Conservation (phyloP, 2,888 invertebrate species). For the Epiperipatus broadwayi region DNA sequence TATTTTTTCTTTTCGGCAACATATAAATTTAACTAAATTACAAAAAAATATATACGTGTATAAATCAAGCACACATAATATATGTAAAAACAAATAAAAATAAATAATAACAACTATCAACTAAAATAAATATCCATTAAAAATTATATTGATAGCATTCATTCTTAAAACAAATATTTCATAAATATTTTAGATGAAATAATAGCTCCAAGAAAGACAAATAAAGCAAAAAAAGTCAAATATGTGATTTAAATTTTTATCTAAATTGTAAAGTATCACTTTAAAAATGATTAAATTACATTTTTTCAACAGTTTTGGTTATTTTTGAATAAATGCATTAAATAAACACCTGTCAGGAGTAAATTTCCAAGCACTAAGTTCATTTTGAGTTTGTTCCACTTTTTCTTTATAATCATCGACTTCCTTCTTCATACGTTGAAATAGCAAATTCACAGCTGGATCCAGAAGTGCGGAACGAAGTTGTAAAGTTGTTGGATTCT, state of each 20-base stretch:
- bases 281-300: not conserved
- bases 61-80: too few relatives aligned
- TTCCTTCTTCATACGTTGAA: slow-evolving; percentile 75
- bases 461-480: slow-evolving; percentile 68
- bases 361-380: slow-evolving; percentile 95
- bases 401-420: slow-evolving; percentile 68
- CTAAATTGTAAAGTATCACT: slow-evolving; percentile 1
- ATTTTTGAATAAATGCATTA: not conserved
- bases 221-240: slow-evolving; percentile 10
- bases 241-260: not conserved
- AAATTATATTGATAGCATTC: too few relatives aligned
- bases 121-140: too few relatives aligned
- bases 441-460: slow-evolving; percentile 81
- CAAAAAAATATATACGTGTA: too few relatives aligned
- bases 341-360: slow-evolving; percentile 69
- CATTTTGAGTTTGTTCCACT: slow-evolving; percentile 89
- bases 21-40: too few relatives aligned
- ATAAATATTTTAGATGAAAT: slow-evolving; percentile 17
- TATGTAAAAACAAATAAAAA: too few relatives aligned
- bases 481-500: slow-evolving; percentile 53
- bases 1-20: too few relatives aligned
- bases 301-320: not conserved
- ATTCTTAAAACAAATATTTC: too few relatives aligned
- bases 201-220: not conserved
- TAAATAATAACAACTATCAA: too few relatives aligned